Percentiles rank a stretch among this genome's conserved stretches.
phyloP scores from a whole-genome alignment of 2,797 vertebrate genomes.

The Pseudopleuronectes americanus region DNA sequence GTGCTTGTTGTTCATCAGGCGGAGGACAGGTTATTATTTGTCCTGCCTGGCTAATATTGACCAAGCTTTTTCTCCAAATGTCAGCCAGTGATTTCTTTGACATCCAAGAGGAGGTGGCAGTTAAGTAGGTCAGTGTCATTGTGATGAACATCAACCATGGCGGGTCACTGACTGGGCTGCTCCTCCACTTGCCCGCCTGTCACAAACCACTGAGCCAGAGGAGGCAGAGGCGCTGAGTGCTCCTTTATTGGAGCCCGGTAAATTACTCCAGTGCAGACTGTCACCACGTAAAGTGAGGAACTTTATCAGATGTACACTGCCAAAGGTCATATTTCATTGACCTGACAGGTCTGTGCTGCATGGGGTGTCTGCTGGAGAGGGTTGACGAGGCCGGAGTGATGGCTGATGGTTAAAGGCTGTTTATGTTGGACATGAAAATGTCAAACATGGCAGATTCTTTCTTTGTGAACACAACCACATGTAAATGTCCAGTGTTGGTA shows the following conservation, averaged over 20 bases:
- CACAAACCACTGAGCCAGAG: conserved; percentile 68
- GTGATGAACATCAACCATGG: conserved; percentile 81
- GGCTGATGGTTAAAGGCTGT: conserved; percentile 49
- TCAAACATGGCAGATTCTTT: conserved; percentile 26
- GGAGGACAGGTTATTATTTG: conserved; percentile 37
- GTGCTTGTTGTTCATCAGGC: conserved; percentile 30
- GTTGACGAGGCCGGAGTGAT: conserved; percentile 36
- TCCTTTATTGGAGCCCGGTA: conserved; percentile 69
- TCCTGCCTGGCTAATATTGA: conserved; percentile 57
- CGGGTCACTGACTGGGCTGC: conserved; percentile 69
- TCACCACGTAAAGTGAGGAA: conserved; percentile 67
- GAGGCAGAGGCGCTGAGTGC: conserved; percentile 65
- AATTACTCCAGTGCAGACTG: conserved; percentile 67
- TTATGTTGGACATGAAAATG: conserved; percentile 56
- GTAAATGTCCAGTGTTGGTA: not conserved
- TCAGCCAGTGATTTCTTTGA: conserved; percentile 76
- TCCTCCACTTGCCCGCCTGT: conserved; percentile 78
- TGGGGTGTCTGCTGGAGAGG: conserved; percentile 48
- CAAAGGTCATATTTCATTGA: conserved; percentile 78
- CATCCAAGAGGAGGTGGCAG: conserved; percentile 73
- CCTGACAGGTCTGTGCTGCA: conserved; percentile 55
- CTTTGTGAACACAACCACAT: conserved; percentile 5
- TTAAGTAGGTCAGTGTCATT: conserved; percentile 85
- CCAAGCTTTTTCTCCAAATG: conserved; percentile 66
- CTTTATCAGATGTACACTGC: conserved; percentile 75